Base-by-base conservation (phyloP, 2,797 vertebrate genomes). In the Mallotus villosus region DNA sequence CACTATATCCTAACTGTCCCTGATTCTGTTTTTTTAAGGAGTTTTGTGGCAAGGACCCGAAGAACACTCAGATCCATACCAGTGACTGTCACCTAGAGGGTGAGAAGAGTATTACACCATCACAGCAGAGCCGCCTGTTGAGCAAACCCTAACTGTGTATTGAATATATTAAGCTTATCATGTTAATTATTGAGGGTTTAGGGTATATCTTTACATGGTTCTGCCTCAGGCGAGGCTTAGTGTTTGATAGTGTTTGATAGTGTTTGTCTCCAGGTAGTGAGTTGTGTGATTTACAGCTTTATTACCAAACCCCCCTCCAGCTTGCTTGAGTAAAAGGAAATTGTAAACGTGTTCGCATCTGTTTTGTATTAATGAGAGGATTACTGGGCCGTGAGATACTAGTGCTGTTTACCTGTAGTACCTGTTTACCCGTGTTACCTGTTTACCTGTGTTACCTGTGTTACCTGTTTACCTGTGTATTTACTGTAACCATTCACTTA, bases 21-120 rank as follows among this genome's bases (percentile, higher is more conserved):
- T 25, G 16, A 6, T 19, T 29, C 16, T 63, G 58, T 73, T 68
- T 74, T 74, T 21, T 70, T 8, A 78, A 88, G 88, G 85, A 86
- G 64, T 66, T 86, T 71, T 78, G 63, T 17, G 64, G 77, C 27
- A 59, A 53, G 62, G 82, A 85, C 63, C 21, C 81, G 67, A 83
- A 62, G 60, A 62, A 75, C 69, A 75, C 63, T 32, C 67, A 70
- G 63, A 75, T 72, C 46, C 55, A 67, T 3, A 59, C 70, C 8
- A 67, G 63, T 29, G 72, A 80, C 57, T 66, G 78, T 68, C 73
- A 70, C 77, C 71, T 79, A 17, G 75, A 78, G 59, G 86, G 89
- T 90, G 61, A 87, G 84, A 75, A 53, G 11, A 78, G 17, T 11
- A 63, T 41, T 9, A 65, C 6, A 63, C 51, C 17, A 51, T 34